Conservation (phyloP, 2,888 invertebrate species). For the Lasioglossum vierecki region DNA sequence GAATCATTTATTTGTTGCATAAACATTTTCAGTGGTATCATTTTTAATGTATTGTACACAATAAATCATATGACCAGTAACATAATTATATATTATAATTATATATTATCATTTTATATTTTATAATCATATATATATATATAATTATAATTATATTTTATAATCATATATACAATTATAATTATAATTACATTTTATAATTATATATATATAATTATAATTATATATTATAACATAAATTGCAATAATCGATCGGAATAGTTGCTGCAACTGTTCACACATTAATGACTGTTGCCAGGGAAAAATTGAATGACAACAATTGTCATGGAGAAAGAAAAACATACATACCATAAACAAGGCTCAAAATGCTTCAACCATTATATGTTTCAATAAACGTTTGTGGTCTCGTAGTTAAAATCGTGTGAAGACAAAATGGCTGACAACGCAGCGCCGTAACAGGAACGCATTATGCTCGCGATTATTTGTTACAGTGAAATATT, state of each 20-base stretch:
- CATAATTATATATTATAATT: too few relatives aligned
- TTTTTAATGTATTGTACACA: slow-evolving; percentile 12
- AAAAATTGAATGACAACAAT: background rate
- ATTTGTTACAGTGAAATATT: background rate
- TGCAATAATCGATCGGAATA: background rate
- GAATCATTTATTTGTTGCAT: background rate
- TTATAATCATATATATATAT: too few relatives aligned
- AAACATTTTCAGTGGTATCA: slow-evolving; percentile 11
- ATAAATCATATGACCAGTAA: background rate
- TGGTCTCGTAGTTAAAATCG: background rate
- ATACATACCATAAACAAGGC: background rate
- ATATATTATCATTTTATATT: too few relatives aligned
- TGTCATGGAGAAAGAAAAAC: background rate
- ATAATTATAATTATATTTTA: too few relatives aligned
- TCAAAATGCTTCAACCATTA: background rate
- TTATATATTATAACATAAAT: too few relatives aligned
- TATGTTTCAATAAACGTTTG: background rate
- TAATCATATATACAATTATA: too few relatives aligned
- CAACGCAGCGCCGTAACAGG: background rate
- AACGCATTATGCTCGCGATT: background rate
- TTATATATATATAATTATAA: too few relatives aligned
- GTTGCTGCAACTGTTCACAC: background rate
- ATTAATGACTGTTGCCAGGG: slow-evolving; percentile 12
- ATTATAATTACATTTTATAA: too few relatives aligned
- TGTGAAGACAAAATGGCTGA: background rate